Base-by-base conservation (phyloP, 2,888 invertebrate genomes). In the Andrena marginata region DNA sequence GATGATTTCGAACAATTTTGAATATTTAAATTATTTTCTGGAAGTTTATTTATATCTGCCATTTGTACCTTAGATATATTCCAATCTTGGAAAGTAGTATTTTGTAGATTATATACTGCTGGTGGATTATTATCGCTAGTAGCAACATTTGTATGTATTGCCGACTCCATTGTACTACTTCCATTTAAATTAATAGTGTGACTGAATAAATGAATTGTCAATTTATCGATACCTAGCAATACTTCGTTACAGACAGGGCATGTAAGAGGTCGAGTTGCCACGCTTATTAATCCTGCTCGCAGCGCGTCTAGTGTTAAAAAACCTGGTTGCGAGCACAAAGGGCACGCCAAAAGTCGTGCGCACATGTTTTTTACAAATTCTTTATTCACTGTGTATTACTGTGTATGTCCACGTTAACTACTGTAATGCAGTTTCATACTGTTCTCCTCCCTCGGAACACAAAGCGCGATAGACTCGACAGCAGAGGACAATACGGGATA, bases 181-280 rank as follows among this genome's bases (percentile, higher is more conserved):
- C 78, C 82, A 42, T 73, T 88, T 7, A 90, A 85, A 72, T 89
- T 92, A 77, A 95, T 91, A 4, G 96, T 95, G 92, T 97, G 97
- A 80, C 96, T 96, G 91, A 97, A 97, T 85, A 98, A 95, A 94
- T 98, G 97, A 91, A 97, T 97, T 0, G 97, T 97, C 69, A 97
- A 94, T 94, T 97, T 97, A 93, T 97, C 97, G 85, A 98, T 95
- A 0, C 97, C 97, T 84, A 96, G 94, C 26, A 97, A 95, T 87
- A 96, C 95, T 90, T 97, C 97, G 90, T 96, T 96, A 92, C 98
- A 98, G 81, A 97, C 96, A 16, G 97, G 97, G 92, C 98, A 98
- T 72, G 95, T 93, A 87, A 97, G 94, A 83, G 96, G 96, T 82
- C 97, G 96, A 65, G 97, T 97, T 20, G 97, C 97, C 56, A 97